Evolutionary conservation across 2,113 vertebrate genomes (phyloP).

Genomic region (Miniopterus natalensis): DNA sequence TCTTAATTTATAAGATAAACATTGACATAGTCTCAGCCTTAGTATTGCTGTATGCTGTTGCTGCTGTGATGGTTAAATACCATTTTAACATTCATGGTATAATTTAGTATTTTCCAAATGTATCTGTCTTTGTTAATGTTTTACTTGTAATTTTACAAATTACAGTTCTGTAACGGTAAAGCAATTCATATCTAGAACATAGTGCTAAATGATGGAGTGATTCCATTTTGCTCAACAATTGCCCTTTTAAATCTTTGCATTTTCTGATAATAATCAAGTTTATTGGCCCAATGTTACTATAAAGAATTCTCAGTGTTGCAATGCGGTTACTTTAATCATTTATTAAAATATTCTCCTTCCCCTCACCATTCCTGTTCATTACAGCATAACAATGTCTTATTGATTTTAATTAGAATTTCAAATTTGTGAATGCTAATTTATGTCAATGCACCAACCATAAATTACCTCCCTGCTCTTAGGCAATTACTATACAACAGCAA

Average conservation of each 20-base stretch:
- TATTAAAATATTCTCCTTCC: slow-evolving; percentile 64
- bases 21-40: not conserved
- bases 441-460: slow-evolving; percentile 67
- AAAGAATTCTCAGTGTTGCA: slow-evolving; percentile 80
- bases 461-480: not conserved
- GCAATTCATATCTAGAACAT: slow-evolving; percentile 78
- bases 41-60: not conserved
- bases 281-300: slow-evolving; percentile 80
- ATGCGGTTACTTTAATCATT: slow-evolving; percentile 78
- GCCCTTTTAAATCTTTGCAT: slow-evolving; percentile 83
- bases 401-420: slow-evolving; percentile 82
- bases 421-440: slow-evolving; percentile 81
- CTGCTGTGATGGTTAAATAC: not conserved
- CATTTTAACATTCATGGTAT: slow-evolving; percentile 67
- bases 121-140: slow-evolving; percentile 80
- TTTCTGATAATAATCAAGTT: slow-evolving; percentile 84
- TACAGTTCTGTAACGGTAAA: slow-evolving; percentile 76
- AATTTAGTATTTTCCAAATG: slow-evolving; percentile 69
- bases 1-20: slow-evolving; percentile 46
- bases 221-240: slow-evolving; percentile 81
- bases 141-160: slow-evolving; percentile 85
- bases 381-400: slow-evolving; percentile 67
- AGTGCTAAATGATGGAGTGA: slow-evolving; percentile 79
- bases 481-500: not conserved
- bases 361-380: slow-evolving; percentile 59